phyloP scores from a whole-genome alignment of 64 coral and sea anemone species.

The Stichodactyla mertensii region DNA sequence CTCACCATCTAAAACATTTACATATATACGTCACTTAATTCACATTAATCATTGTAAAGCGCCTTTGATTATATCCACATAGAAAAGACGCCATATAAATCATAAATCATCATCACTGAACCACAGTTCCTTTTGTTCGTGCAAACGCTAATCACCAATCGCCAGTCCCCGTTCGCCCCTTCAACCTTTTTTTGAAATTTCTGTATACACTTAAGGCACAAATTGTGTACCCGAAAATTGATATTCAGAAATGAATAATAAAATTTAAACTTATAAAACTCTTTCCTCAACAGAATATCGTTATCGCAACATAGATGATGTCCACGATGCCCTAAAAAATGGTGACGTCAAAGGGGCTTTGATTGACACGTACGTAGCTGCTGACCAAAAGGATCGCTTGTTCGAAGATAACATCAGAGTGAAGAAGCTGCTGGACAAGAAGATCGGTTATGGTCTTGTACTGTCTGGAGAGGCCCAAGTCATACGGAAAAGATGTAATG shows the following conservation, averaged over 20 bases:
- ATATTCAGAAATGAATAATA: neutral
- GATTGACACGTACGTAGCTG: slow-evolving; percentile 48
- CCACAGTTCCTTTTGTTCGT: too few species aligned
- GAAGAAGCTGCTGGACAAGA: slow-evolving; percentile 3
- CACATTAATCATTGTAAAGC: too few species aligned
- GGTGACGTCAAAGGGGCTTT: slow-evolving; percentile 17
- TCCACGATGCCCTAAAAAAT: neutral
- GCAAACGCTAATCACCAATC: too few species aligned
- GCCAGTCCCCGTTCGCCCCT: too few species aligned
- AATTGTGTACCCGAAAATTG: too few species aligned
- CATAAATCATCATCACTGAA: too few species aligned
- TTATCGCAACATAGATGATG: neutral
- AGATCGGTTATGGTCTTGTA: slow-evolving; percentile 45
- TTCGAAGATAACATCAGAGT: slow-evolving; percentile 11
- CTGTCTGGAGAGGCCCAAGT: slow-evolving; percentile 21
- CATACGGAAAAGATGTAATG: slow-evolving; percentile 32
- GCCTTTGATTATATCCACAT: too few species aligned
- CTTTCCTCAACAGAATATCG: neutral
- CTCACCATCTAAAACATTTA: too few species aligned
- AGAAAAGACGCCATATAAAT: too few species aligned
- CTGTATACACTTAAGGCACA: too few species aligned
- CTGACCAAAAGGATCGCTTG: slow-evolving; percentile 29
- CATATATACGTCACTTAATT: too few species aligned
- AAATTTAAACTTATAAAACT: neutral
- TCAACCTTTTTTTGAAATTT: too few species aligned